Evolutionary conservation across 2,797 vertebrate genomes (phyloP).

Genomic region (Natrix natrix): DNA sequence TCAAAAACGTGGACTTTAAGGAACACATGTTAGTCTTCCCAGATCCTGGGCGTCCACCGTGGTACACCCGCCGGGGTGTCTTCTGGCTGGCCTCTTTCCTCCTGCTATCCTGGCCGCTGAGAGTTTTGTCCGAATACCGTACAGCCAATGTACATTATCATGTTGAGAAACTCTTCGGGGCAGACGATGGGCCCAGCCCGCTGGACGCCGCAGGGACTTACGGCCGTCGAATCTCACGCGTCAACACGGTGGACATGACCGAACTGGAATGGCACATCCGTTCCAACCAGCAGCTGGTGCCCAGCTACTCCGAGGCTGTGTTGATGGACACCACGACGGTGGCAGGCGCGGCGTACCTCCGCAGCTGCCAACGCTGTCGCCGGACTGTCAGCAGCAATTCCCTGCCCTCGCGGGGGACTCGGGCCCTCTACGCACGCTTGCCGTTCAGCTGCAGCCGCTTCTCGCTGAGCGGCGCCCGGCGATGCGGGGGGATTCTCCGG

Average conservation of each 20-base stretch:
- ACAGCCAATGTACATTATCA: slow-evolving; percentile 89
- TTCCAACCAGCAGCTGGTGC: slow-evolving; percentile 90
- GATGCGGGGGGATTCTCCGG: slow-evolving; percentile 72
- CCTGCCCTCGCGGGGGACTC: slow-evolving; percentile 78
- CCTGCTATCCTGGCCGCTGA: slow-evolving; percentile 85
- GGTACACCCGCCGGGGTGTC: slow-evolving; percentile 82
- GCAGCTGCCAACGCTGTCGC: slow-evolving; percentile 84
- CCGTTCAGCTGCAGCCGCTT: slow-evolving; percentile 89
- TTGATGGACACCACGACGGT: slow-evolving; percentile 82
- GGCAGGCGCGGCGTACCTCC: slow-evolving; percentile 80
- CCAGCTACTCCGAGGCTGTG: slow-evolving; percentile 88
- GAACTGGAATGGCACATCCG: slow-evolving; percentile 92
- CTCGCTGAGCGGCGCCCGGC: slow-evolving; percentile 75
- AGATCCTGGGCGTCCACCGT: slow-evolving; percentile 81
- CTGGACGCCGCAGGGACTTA: slow-evolving; percentile 44
- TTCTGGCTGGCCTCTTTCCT: slow-evolving; percentile 86
- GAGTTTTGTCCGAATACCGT: slow-evolving; percentile 83
- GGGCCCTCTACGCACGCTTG: slow-evolving; percentile 76
- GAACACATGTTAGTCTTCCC: slow-evolving; percentile 88
- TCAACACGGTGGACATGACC: slow-evolving; percentile 90
- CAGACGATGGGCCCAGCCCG: slow-evolving; percentile 63
- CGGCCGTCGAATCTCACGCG: slow-evolving; percentile 79
- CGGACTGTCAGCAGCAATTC: slow-evolving; percentile 84
- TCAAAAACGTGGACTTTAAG: slow-evolving; percentile 90
- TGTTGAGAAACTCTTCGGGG: slow-evolving; percentile 90